Conservation (phyloP, 1,140 invertebrate genomes). For the Acyrthosiphon pisum region DNA sequence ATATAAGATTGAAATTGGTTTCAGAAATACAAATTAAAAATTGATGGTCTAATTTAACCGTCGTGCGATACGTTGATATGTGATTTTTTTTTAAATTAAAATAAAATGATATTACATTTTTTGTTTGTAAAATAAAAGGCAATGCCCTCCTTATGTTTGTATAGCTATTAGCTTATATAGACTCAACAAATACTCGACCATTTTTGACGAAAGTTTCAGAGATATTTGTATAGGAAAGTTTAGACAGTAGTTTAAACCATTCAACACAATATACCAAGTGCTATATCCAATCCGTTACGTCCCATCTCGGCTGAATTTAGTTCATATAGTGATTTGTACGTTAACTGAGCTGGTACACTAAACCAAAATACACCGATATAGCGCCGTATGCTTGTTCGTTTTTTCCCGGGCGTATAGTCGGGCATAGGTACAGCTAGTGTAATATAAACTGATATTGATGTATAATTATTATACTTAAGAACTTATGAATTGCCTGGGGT, state of each 20-base stretch:
- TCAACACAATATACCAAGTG: neutral
- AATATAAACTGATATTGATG: constrained; percentile 1
- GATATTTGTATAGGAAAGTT: no score
- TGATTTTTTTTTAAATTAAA: neutral
- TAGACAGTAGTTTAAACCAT: no score
- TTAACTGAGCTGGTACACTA: no score
- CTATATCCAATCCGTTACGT: neutral
- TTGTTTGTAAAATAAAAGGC: no score
- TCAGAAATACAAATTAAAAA: no score
- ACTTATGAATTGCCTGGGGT: neutral
- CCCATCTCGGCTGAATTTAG: no score
- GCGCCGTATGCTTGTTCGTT: neutral
- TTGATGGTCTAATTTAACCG: no score
- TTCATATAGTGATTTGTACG: neutral
- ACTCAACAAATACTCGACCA: neutral
- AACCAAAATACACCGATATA: neutral
- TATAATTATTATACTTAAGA: neutral
- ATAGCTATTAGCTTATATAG: neutral
- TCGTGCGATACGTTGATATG: no score
- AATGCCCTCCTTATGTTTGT: neutral
- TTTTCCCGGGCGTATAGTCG: neutral
- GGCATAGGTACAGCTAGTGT: neutral
- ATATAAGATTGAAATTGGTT: no score
- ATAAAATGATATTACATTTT: neutral
- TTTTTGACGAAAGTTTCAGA: neutral